Base-by-base conservation (phyloP, 2,113 vertebrate genomes). In the human (Homo sapiens) region DNA sequence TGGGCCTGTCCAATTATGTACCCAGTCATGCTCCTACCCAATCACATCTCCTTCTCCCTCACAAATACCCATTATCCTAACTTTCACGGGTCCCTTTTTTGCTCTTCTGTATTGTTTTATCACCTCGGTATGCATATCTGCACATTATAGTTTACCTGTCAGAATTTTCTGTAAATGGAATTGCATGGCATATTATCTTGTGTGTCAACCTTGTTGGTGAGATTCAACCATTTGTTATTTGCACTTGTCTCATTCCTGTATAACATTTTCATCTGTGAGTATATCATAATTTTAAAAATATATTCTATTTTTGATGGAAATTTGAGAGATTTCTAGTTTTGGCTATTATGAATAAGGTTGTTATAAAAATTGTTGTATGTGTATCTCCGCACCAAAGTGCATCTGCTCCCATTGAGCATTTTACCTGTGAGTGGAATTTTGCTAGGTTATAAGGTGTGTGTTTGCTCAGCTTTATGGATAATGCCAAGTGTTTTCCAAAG, bases 31-130 rank as follows among this genome's bases (percentile, higher is more conserved):
- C 20, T 4, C 80, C 85, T 72, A 20, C 38, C 16, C 66, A 64
- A 12, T 25, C 6, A 4, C 7, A 25, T 32, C 4, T n/a, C 22
- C 1, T 10, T 20, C 2, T 52, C 18, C 22, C 22, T 4, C 40
- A 27, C 40, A 59, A 59, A 38, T 64, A 73, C 32, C 43, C 20
- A 22, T 61, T 48, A 78, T 66, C 12, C 40, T 87, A 59, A 82
- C 12, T 61, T 90, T 59, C 52, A 32, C 6, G 2, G 12, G 23
- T 66, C 8, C 8, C 8, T 55, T n/a, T n/a, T 68, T 57, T 35
- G 23, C 45, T 86, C 57, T 66, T 89, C 30, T 73, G 30, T 89
- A 35, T 57, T n/a, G 79, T 57, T 48, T 55, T 75, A 38, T 50
- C 14, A 66, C 70, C 5, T 43, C 3, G 6, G 14, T 32, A 20